phyloP scores from a whole-genome alignment of 2,888 invertebrate genomes.

The Lasioglossum oenotherae region DNA sequence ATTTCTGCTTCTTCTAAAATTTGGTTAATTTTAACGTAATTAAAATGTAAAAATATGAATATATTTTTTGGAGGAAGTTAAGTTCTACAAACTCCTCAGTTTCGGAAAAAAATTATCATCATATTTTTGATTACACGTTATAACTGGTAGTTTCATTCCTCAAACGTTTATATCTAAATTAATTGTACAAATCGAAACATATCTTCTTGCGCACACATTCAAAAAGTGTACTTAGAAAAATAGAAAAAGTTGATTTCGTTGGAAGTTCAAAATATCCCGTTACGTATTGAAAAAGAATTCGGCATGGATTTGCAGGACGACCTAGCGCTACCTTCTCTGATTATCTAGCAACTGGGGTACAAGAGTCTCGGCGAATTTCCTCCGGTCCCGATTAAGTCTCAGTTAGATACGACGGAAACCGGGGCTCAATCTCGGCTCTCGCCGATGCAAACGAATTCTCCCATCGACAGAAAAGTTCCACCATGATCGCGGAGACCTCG shows the following conservation, averaged over 20 bases:
- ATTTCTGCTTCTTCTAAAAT: not conserved
- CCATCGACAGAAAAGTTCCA: conserved; percentile 18
- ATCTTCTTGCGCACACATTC: not conserved
- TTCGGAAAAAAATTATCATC: too few relatives aligned
- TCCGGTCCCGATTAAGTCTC: conserved; percentile 31
- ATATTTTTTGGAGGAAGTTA: not conserved
- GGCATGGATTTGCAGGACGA: not conserved
- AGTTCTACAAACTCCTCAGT: not conserved
- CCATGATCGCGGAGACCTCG: conserved; percentile 11
- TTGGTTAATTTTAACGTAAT: not conserved
- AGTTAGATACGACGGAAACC: conserved; percentile 6
- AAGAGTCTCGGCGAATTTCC: conserved; percentile 36
- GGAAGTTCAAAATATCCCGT: not conserved
- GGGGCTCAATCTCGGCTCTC: conserved; percentile 33
- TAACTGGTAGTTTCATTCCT: not conserved
- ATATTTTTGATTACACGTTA: not conserved
- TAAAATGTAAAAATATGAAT: not conserved
- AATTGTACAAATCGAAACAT: not conserved
- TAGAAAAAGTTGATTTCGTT: not conserved
- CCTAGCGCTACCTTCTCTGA: not conserved
- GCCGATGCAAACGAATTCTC: conserved; percentile 29
- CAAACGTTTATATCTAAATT: not conserved
- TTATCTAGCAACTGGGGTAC: not conserved
- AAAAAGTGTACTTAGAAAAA: not conserved
- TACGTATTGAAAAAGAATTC: not conserved